A percentile compares a stretch with the other conserved stretches of the same genome.
These are phyloP conservation scores for Pomatorhinus ruficollis DNA, from an alignment of 2,113 vertebrate species.

Conservation along the genomic window DNA sequence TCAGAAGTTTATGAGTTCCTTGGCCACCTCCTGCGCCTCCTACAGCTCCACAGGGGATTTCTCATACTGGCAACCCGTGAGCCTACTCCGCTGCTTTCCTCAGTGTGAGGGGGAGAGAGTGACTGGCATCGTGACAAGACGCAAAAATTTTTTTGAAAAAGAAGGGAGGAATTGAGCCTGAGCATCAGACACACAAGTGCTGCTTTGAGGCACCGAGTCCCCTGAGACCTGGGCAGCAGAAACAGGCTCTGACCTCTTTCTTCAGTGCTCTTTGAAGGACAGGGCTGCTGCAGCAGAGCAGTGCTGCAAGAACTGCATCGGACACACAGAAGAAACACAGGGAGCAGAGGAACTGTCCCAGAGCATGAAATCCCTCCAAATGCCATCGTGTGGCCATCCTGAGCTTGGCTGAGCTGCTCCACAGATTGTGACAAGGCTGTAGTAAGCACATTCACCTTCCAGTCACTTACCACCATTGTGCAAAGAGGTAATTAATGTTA, in stretches of 20 bases:
- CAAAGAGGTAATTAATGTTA: constrained; percentile 34
- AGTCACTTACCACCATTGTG: neutral
- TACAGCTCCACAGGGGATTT: neutral
- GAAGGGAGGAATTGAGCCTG: neutral
- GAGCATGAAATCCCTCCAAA: neutral
- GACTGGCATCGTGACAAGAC: fast-evolving
- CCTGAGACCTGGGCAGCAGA: neutral
- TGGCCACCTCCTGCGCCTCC: neutral
- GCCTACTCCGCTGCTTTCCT: neutral
- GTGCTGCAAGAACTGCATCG: neutral
- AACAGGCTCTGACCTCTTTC: neutral
- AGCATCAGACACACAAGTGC: neutral
- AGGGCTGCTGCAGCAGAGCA: neutral
- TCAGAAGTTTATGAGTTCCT: neutral
- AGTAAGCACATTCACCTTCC: neutral
- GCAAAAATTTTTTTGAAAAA: neutral
- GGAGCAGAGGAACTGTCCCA: fast-evolving
- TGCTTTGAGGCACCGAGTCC: neutral
- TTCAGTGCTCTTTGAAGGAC: neutral
- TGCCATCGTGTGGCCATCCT: neutral
- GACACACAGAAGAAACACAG: fast-evolving
- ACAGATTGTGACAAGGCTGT: neutral
- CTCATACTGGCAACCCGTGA: fast-evolving
- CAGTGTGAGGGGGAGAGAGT: neutral
- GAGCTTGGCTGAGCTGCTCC: constrained; percentile 16